Evolutionary conservation across 1,140 invertebrate species (phyloP), one percentile per base, ranked within the genome.

Genomic region (Drepana arcuata): DNA sequence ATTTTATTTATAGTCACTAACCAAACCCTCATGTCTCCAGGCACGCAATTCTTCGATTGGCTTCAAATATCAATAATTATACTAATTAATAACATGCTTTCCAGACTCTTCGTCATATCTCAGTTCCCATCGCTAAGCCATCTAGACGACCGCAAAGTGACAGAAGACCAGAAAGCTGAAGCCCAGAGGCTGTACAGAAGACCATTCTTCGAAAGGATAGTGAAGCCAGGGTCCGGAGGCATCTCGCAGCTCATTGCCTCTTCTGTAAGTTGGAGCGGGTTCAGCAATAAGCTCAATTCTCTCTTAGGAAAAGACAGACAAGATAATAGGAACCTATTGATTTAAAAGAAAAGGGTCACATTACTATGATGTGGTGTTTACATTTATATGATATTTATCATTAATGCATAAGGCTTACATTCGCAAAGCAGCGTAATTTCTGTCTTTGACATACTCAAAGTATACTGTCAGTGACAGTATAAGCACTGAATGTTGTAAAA

Each of bases 71-170:
- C n/a, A n/a, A n/a, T n/a, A n/a, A n/a, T n/a, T n/a, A n/a, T n/a
- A n/a, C n/a, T n/a, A n/a, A n/a, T n/a, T n/a, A n/a, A n/a, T n/a
- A n/a, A n/a, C n/a, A n/a, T n/a, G n/a, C 35, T 39, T 80, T 84
- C 2, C 56, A 90, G 89, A 52, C 77, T 91, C n/a, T 91, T 88
- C 63, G 84, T 91, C 4, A 88, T 92, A 59, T 91, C 89, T 0
- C 85, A 88, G 61, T 90, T 92, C 53, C 86, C 88, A 2, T 79
- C 80, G 1, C 66, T 92, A 11, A 49, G 85, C 2, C 89, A 92
- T 54, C 70, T 92, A 42, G 90, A 92, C 58, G 90, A 91, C 58
- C 69, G 87, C 32, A 57, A 62, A 21, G 85, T 92, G 2, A 90
- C 88, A 1, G 48, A 77, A 2, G 87, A 90, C 46, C 88, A 91